phyloP scores from a whole-genome alignment of 2,888 invertebrate species.

The Tipula unca region DNA sequence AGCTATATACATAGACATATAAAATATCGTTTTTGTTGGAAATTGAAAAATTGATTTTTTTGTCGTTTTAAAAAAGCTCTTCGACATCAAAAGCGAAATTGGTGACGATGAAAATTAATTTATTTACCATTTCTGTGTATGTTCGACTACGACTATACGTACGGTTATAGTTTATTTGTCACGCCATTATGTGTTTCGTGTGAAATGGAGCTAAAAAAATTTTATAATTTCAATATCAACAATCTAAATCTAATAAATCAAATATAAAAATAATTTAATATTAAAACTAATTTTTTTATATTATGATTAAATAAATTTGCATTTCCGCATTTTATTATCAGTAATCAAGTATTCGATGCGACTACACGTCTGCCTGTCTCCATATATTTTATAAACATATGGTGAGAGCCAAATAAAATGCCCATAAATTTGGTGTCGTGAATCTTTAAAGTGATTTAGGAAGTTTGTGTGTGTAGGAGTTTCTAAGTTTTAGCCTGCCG shows the following conservation, averaged over 20 bases:
- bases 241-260: background rate
- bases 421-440: background rate
- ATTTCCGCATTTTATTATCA: background rate
- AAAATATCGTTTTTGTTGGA: background rate
- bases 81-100: background rate
- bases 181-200: background rate
- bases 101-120: background rate
- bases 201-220: background rate
- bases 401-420: background rate
- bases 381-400: background rate
- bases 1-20: background rate
- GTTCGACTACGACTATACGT: background rate
- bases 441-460: background rate
- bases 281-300: background rate
- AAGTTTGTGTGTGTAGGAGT: background rate
- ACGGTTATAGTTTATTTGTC: background rate
- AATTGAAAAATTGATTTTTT: conserved; percentile 9
- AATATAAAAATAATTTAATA: background rate
- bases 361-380: background rate
- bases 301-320: background rate
- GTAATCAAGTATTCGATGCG: background rate
- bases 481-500: background rate
- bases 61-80: background rate
- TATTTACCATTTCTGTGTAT: background rate
- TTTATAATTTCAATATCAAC: conserved; percentile 2